Conservation (phyloP, 2,888 invertebrate species). For the Doris montereyensis region DNA sequence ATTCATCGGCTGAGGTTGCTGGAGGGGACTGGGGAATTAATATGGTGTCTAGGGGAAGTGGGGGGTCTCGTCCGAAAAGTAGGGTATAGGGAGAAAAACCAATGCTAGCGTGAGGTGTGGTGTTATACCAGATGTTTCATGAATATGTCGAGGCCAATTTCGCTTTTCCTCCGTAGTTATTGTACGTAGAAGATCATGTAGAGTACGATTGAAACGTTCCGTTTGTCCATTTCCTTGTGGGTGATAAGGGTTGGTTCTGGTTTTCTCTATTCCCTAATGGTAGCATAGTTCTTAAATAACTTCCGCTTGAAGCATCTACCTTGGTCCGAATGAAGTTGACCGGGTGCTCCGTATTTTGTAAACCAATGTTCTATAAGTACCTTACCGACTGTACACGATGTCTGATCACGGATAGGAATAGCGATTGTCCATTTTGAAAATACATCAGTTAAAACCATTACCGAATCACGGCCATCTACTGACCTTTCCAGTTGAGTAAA, state of each 20-base stretch:
- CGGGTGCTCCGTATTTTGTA: neutral
- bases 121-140: neutral
- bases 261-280: too few species aligned
- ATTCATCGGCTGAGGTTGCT: neutral
- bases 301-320: neutral
- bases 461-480: neutral
- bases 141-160: neutral
- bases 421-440: constrained; percentile 6
- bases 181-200: neutral
- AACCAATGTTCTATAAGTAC: neutral
- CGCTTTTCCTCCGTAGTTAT: neutral
- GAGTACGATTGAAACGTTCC: too few species aligned
- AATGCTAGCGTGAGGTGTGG: neutral
- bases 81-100: neutral
- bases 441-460: constrained; percentile 2
- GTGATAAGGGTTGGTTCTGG: too few species aligned
- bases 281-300: too few species aligned
- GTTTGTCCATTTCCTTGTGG: too few species aligned
- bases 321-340: neutral
- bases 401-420: neutral
- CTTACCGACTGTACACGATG: neutral
- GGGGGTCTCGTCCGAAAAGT: neutral
- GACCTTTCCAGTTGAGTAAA: neutral
- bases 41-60: neutral
- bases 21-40: too few species aligned